Conservation (phyloP, 2,888 invertebrate species). For the Druceiella hillmani region DNA sequence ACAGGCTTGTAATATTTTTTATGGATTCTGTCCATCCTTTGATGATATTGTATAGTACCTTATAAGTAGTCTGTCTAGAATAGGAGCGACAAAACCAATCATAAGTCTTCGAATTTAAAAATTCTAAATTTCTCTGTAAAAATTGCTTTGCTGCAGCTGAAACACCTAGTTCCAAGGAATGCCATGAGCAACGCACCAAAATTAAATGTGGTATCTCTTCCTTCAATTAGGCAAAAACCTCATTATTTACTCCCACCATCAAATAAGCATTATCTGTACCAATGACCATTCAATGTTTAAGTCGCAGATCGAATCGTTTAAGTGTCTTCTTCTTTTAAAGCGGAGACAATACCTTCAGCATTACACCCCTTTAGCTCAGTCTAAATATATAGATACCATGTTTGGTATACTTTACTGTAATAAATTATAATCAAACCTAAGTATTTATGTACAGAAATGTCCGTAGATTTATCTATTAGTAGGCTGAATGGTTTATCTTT, state of each 20-base stretch:
- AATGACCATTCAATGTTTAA: slow-evolving; percentile 19
- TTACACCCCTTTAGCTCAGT: no score
- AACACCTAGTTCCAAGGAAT: slow-evolving; percentile 28
- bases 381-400: no score
- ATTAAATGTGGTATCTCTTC: slow-evolving; percentile 25
- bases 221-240: slow-evolving; percentile 29
- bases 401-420: no score
- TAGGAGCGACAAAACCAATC: slow-evolving; percentile 28
- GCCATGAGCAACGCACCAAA: slow-evolving; percentile 30
- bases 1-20: slow-evolving; percentile 24
- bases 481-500: no score
- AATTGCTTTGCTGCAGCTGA: slow-evolving; percentile 15
- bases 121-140: slow-evolving; percentile 30
- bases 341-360: no score
- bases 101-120: no score
- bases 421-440: no score
- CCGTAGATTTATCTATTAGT: no score
- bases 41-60: slow-evolving; percentile 20
- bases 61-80: slow-evolving; percentile 18
- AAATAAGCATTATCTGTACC: slow-evolving; percentile 22
- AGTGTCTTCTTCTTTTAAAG: slow-evolving; percentile 18
- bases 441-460: no score
- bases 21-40: slow-evolving; percentile 22
- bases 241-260: slow-evolving; percentile 31
- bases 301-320: slow-evolving; percentile 13